Base-by-base conservation (phyloP, 2,797 vertebrate species). In the Tragelaphus oryx region DNA sequence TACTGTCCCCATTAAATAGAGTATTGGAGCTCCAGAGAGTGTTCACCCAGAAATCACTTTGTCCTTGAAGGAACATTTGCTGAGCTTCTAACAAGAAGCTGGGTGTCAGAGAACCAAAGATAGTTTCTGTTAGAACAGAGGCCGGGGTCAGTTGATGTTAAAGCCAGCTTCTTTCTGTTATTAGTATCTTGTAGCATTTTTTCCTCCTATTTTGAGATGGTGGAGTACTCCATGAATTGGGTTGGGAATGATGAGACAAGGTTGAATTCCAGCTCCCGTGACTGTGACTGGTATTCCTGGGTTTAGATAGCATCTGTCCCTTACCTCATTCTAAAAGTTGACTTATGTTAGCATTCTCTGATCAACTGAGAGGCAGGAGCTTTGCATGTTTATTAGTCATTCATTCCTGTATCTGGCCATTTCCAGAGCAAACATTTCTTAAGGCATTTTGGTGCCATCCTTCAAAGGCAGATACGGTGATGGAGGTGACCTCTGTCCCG, bases 401-500 rank as follows among this genome's bases (percentile, higher is more conserved):
- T 87, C 55, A 80, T 89, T 65, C 8, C 2, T 37, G 7, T 80
- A 71, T 46, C 46, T 4, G 6, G 55, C 75, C 50, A 2, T 88
- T 92, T 26, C 26, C 78, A 68, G 82, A 68, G 74, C 74, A 88
- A 81, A 95, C 76, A 86, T 71, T 46, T 93, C 75, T 74, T 87
- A 57, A 92, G 74, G 33, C 18, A n/a, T 87, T 94, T 87, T 46
- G 68, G 7, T 92, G 60, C 37, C 71, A 68, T 52, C 52, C 75
- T 85, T 37, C 2, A 10, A 30, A 48, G n/a, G 79, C 60, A 5
- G 62, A 16, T 78, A 0, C 2, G 11, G 60, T 92, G 71, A 71
- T 90, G 46, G 71, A 37, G 30, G 44, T 74, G 62, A 91, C 92
- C 83, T 93, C 71, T 83, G 80, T 57, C 44, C 44, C 4, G 3